Evolutionary conservation across 2,888 invertebrate species (phyloP).

Genomic region (Perdita meconis): DNA sequence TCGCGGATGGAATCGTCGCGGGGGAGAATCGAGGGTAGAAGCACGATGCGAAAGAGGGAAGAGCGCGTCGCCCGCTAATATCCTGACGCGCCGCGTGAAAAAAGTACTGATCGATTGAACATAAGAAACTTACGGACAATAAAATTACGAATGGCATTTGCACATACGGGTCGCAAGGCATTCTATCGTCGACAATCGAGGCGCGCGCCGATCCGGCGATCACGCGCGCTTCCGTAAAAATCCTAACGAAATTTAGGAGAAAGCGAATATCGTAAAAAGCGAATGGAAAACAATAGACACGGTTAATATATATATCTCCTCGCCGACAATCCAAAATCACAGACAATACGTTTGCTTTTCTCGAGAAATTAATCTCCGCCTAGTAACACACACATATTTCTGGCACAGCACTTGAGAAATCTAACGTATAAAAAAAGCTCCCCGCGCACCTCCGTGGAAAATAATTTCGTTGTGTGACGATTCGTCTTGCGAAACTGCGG

Average conservation of each 20-base stretch:
- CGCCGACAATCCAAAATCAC: slow-evolving; percentile 76
- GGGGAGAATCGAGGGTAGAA: too few relatives aligned
- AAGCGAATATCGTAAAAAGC: slow-evolving; percentile 46
- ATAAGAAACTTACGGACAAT: slow-evolving; percentile 28
- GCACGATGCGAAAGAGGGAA: slow-evolving; percentile 1
- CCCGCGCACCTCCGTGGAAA: slow-evolving; percentile 48
- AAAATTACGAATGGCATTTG: slow-evolving; percentile 46
- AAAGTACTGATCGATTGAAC: slow-evolving; percentile 22
- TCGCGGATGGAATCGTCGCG: neutral
- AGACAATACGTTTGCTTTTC: slow-evolving; percentile 72
- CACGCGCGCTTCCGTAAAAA: slow-evolving; percentile 19
- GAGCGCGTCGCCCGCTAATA: slow-evolving; percentile 14
- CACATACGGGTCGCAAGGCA: slow-evolving; percentile 19
- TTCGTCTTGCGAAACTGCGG: slow-evolving; percentile 16
- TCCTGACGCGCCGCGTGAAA: slow-evolving; percentile 18
- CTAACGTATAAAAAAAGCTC: slow-evolving; percentile 78
- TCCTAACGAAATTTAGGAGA: slow-evolving; percentile 25
- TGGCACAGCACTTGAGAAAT: slow-evolving; percentile 79
- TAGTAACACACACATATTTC: slow-evolving; percentile 55
- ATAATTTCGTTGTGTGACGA: slow-evolving; percentile 58
- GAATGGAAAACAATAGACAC: slow-evolving; percentile 56
- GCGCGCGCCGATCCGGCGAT: slow-evolving; percentile 5
- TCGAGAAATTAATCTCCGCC: slow-evolving; percentile 54
- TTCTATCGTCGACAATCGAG: slow-evolving; percentile 1
- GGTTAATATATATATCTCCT: slow-evolving; percentile 49